These are phyloP conservation scores for Nannospalax galili DNA, from an alignment of 2,113 vertebrate genomes.

Conservation along the genomic window DNA sequence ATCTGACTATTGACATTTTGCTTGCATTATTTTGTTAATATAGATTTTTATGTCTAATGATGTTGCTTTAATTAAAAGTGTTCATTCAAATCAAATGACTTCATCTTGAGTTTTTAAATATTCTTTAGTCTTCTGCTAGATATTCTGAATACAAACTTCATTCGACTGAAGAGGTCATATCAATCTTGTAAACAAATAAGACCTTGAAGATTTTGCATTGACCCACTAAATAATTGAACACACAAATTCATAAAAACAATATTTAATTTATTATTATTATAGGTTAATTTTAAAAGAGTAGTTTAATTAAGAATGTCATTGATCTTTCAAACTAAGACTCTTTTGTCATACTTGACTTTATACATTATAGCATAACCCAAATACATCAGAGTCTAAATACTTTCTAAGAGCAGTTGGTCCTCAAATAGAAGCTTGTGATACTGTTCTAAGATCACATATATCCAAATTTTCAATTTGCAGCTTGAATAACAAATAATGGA, in stretches of 20 bases:
- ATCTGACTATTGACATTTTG: not conserved
- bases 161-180: not conserved
- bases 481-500: not conserved
- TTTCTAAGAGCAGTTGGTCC: too few species aligned
- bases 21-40: conserved; percentile 2
- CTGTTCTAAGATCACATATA: too few species aligned
- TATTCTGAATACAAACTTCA: not conserved
- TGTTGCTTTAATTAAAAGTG: conserved; percentile 23
- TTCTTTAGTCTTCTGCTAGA: not conserved
- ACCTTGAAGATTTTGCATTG: not conserved
- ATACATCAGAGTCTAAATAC: not conserved
- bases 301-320: not conserved
- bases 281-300: not conserved
- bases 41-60: not conserved
- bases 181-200: not conserved
- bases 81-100: conserved; percentile 14
- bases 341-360: not conserved
- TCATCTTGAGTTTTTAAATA: not conserved
- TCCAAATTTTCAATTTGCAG: not conserved
- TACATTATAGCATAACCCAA: not conserved
- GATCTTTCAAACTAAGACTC: not conserved
- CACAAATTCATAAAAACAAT: not conserved
- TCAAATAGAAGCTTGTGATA: too few species aligned
- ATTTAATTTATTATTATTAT: not conserved
- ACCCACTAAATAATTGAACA: not conserved